A percentile compares a stretch with the other conserved stretches of the same genome.
phyloP scores from a whole-genome alignment of 2,888 invertebrate genomes.

The Ochropleura leucogaster region DNA sequence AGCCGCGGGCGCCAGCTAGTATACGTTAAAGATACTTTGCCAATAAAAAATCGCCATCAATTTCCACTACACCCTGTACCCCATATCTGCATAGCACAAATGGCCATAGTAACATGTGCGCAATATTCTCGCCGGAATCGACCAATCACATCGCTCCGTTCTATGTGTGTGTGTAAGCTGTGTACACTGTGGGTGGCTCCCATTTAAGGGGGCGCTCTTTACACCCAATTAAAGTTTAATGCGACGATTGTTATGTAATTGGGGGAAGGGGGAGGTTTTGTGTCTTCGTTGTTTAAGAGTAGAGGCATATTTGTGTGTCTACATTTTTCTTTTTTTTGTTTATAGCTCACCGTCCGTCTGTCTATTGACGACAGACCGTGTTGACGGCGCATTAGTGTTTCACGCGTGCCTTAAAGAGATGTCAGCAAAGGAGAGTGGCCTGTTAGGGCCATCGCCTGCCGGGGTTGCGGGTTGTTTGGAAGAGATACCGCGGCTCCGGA shows the following conservation, averaged over 20 bases:
- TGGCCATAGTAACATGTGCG: constrained; percentile 72
- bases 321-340: no score
- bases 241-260: constrained; percentile 72
- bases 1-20: no score
- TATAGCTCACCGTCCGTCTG: no score
- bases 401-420: no score
- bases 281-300: constrained; percentile 49
- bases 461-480: no score
- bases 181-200: constrained; percentile 50
- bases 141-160: constrained; percentile 70
- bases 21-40: background rate
- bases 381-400: no score
- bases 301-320: background rate
- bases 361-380: no score
- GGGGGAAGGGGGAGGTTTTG: constrained; percentile 56
- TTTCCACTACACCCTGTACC: constrained; percentile 71
- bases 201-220: constrained; percentile 66
- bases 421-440: no score
- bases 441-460: no score
- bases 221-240: constrained; percentile 76
- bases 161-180: constrained; percentile 43
- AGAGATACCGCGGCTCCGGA: no score
- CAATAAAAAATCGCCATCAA: background rate
- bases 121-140: constrained; percentile 48
- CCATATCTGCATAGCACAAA: constrained; percentile 79